Conservation (phyloP, 2,888 invertebrate genomes). For the Melieria crassipennis region DNA sequence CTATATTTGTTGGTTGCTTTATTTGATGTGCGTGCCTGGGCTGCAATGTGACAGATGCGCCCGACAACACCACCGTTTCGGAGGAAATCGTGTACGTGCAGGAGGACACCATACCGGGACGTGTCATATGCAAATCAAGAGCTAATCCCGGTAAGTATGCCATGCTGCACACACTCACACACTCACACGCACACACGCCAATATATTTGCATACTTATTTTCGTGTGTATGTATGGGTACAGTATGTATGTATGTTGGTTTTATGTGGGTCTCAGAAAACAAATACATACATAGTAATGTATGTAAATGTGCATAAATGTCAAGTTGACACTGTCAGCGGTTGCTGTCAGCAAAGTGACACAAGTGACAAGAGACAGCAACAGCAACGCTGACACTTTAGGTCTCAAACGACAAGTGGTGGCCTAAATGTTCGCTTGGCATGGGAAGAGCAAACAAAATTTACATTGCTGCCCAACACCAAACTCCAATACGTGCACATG, state of each 20-base stretch:
- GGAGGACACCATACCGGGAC: constrained; percentile 68
- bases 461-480: too few relatives aligned
- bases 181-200: background rate
- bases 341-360: constrained; percentile 27
- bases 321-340: constrained; percentile 27
- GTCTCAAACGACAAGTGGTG: too few relatives aligned
- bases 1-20: background rate
- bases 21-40: too few relatives aligned
- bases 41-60: constrained; percentile 71
- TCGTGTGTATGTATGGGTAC: background rate
- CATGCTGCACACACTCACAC: constrained; percentile 8
- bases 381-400: too few relatives aligned
- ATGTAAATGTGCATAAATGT: constrained; percentile 21
- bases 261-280: background rate
- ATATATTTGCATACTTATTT: background rate
- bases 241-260: background rate
- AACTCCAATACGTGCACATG: too few relatives aligned
- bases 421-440: too few relatives aligned
- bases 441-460: too few relatives aligned
- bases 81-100: constrained; percentile 64
- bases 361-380: constrained; percentile 6
- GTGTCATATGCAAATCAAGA: constrained; percentile 68
- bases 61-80: constrained; percentile 85
- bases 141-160: constrained; percentile 66
- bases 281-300: background rate